Evolutionary conservation across 2,113 vertebrate genomes (phyloP).

Genomic region (Nycticorax nycticorax): DNA sequence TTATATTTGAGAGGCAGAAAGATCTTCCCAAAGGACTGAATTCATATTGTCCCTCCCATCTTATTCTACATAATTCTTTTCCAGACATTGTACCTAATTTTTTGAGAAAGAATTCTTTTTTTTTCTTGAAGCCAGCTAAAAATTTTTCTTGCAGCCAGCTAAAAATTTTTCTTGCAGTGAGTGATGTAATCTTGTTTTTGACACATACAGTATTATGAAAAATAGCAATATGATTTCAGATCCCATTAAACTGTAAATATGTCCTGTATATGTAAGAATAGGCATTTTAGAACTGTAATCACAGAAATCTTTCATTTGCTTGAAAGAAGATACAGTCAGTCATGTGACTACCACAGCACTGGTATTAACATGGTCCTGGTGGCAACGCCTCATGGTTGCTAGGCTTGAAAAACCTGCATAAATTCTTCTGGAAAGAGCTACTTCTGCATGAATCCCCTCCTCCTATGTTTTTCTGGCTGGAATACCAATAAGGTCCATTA

Average conservation of each 20-base stretch:
- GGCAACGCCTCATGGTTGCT: accelerated
- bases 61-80: background rate
- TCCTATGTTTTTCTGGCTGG: background rate
- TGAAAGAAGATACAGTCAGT: background rate
- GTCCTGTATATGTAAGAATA: background rate
- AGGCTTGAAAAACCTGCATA: background rate
- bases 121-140: background rate
- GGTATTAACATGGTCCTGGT: background rate
- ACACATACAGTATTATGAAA: background rate
- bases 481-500: background rate
- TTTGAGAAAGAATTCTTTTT: background rate
- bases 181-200: background rate
- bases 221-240: background rate
- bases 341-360: background rate
- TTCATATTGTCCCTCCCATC: background rate
- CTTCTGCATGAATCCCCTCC: background rate
- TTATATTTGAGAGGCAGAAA: background rate
- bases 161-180: background rate
- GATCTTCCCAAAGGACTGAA: background rate
- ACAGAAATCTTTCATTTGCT: background rate
- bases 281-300: background rate
- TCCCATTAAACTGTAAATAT: background rate
- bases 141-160: background rate
- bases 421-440: background rate
- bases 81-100: background rate